phyloP scores from a whole-genome alignment of 2,888 invertebrate genomes.

The Pseudococcus jackbeardsleyi region DNA sequence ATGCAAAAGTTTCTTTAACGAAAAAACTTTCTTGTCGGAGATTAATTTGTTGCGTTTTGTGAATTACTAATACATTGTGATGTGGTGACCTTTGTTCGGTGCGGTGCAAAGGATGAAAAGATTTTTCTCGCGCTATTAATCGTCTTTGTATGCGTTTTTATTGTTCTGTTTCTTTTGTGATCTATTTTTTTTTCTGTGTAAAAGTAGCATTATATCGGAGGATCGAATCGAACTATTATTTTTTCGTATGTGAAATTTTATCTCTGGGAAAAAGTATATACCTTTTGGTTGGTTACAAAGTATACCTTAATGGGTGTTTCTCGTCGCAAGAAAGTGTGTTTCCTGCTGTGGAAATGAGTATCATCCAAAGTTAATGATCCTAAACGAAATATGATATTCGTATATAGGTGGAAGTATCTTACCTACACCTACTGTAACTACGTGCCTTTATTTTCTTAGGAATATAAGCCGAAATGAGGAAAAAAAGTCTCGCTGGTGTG shows the following conservation, averaged over 20 bases:
- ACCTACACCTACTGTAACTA: background rate
- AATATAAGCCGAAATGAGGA: too few species aligned
- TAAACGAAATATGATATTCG: conserved; percentile 6
- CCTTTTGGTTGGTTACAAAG: background rate
- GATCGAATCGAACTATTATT: background rate
- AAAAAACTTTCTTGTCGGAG: conserved; percentile 7
- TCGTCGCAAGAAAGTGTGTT: background rate
- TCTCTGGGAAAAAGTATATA: background rate
- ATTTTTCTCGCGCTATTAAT: background rate
- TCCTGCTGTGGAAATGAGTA: background rate
- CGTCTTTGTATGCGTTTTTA: background rate
- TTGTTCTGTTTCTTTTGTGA: background rate
- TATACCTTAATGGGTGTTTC: background rate
- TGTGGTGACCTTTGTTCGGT: background rate
- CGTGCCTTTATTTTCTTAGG: background rate
- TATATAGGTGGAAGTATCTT: background rate
- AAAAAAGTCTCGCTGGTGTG: too few species aligned
- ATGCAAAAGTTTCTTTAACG: background rate
- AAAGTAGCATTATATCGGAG: background rate
- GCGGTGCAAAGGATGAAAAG: background rate
- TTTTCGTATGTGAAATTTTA: background rate
- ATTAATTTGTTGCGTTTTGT: conserved; percentile 16
- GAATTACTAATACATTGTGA: background rate
- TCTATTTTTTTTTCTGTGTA: background rate
- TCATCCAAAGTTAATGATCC: background rate